phyloP scores from a whole-genome alignment of 2,888 invertebrate genomes.

The Dysmachus trigonus region DNA sequence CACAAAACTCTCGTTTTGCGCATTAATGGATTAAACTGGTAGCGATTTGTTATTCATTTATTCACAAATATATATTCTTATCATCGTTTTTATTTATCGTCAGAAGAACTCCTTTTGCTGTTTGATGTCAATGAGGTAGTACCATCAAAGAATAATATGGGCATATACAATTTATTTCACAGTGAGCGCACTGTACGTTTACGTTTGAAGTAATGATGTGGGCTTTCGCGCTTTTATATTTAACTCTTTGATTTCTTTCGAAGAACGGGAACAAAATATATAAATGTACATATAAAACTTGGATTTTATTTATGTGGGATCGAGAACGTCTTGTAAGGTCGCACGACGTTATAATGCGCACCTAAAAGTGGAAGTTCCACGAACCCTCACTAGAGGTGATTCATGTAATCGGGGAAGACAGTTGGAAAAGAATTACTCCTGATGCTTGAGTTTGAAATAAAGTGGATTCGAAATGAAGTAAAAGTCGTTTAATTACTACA shows the following conservation, averaged over 20 bases:
- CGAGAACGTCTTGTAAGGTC: no score
- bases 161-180: background rate
- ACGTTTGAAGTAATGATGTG: background rate
- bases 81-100: background rate
- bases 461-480: no score
- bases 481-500: no score
- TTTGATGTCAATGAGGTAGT: background rate
- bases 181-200: background rate
- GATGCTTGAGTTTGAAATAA: no score
- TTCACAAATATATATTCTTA: background rate
- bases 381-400: no score
- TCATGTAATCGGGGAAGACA: no score
- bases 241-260: background rate
- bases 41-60: background rate
- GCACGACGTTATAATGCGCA: no score
- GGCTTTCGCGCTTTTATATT: background rate
- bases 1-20: no score
- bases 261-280: background rate
- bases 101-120: background rate
- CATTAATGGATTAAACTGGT: background rate
- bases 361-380: no score
- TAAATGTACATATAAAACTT: background rate
- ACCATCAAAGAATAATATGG: background rate
- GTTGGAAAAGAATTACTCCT: no score
- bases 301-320: no score